Evolutionary conservation across 2,113 vertebrate species (phyloP).

Genomic region (Bubo scandiacus): DNA sequence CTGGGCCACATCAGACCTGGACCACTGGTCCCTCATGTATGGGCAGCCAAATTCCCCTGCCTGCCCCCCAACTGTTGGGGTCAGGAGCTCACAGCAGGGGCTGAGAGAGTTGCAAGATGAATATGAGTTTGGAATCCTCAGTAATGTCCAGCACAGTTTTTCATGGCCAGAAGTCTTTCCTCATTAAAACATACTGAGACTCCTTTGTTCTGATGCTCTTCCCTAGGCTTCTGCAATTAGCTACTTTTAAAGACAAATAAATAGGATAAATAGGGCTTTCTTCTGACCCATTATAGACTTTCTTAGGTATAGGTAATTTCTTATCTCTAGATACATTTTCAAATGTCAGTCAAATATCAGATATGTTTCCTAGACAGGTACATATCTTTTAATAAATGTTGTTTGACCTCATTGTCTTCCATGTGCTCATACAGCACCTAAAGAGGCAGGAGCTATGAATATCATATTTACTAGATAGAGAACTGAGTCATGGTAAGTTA

Average conservation of each 20-base stretch:
- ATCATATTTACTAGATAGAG: background rate
- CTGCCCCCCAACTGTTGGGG: accelerated
- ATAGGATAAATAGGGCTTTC: background rate
- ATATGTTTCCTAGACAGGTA: background rate
- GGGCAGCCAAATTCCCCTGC: background rate
- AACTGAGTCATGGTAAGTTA: background rate
- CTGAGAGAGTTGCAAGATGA: background rate
- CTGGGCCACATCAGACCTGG: background rate
- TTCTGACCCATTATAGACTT: background rate
- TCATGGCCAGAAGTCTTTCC: background rate
- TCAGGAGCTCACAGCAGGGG: background rate
- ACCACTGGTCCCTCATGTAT: accelerated
- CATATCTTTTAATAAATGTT: background rate
- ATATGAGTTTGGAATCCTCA: background rate
- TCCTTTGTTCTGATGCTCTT: background rate
- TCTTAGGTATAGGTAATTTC: background rate
- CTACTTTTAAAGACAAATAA: background rate
- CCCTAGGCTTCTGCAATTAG: background rate
- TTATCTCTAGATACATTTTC: background rate
- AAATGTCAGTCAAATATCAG: background rate
- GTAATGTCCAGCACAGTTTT: background rate
- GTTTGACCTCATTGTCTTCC: background rate
- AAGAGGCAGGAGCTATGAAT: background rate
- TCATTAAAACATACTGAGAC: background rate
- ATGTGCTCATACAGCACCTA: background rate